phyloP scores from a whole-genome alignment of 2,888 invertebrate species.

The Parasteatoda lunata region DNA sequence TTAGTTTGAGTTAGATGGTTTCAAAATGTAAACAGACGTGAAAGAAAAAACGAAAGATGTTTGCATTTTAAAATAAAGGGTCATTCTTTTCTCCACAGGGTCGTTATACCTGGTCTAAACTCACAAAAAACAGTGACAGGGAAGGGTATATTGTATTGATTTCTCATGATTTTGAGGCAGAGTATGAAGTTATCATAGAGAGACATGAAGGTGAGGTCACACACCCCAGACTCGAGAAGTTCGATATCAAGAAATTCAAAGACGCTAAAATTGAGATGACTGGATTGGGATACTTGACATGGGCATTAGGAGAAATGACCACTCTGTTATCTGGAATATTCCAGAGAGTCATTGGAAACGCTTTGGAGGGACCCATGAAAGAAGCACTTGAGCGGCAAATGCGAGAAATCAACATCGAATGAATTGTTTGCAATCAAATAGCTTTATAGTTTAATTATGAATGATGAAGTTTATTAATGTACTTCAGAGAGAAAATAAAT shows the following conservation, averaged over 20 bases:
- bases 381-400: constrained; percentile 47
- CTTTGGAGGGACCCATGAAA: constrained; percentile 34
- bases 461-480: not conserved
- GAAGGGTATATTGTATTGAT: constrained; percentile 58
- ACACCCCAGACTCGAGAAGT: constrained; percentile 37
- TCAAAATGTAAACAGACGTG: no score
- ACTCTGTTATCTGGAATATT: constrained; percentile 59
- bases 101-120: constrained; percentile 56
- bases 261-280: constrained; percentile 49
- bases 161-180: constrained; percentile 52
- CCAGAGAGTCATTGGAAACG: constrained; percentile 36
- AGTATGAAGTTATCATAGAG: constrained; percentile 12
- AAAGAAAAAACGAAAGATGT: no score
- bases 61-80: not conserved
- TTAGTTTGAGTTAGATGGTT: no score
- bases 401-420: constrained; percentile 39
- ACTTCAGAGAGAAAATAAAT: not conserved
- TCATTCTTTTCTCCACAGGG: constrained; percentile 21
- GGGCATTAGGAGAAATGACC: constrained; percentile 54
- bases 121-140: not conserved
- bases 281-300: constrained; percentile 46
- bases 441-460: not conserved
- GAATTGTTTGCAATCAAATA: not conserved
- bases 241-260: constrained; percentile 50
- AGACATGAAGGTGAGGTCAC: constrained; percentile 2